Percentiles rank a stretch among this genome's conserved stretches.
Conservation (phyloP, 2,797 vertebrate genomes). For the Microcaecilia unicolor region DNA sequence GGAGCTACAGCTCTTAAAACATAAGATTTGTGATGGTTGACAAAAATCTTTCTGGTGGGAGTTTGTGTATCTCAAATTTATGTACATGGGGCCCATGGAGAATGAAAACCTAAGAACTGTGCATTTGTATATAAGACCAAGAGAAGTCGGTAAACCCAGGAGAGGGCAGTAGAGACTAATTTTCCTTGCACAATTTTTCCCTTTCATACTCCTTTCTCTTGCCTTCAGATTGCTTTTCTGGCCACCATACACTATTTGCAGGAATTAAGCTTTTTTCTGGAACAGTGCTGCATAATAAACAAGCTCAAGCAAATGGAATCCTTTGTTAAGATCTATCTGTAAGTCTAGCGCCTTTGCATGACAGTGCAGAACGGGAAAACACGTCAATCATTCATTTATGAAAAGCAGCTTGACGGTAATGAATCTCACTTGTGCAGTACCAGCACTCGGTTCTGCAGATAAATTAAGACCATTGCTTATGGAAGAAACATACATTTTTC, state of each 20-base stretch:
- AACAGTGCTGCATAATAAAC: slow-evolving; percentile 25
- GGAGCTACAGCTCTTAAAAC: too few species aligned
- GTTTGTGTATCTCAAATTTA: too few species aligned
- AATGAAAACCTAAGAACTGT: too few species aligned
- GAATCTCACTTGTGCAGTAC: slow-evolving; percentile 7
- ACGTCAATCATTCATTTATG: slow-evolving; percentile 13
- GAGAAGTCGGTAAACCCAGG: slow-evolving; percentile 25
- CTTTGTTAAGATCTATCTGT: slow-evolving; percentile 33
- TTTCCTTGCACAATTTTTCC: slow-evolving; percentile 13
- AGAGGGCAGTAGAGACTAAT: slow-evolving; percentile 53
- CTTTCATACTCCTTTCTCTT: slow-evolving; percentile 2
- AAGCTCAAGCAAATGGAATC: slow-evolving; percentile 38
- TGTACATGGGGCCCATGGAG: too few species aligned
- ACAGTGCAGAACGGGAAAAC: slow-evolving; percentile 17
- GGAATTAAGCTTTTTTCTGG: slow-evolving; percentile 33
- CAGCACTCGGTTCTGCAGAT: not conserved
- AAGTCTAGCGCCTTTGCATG: slow-evolving; percentile 14
- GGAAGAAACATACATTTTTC: slow-evolving; percentile 1
- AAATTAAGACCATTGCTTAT: slow-evolving; percentile 8
- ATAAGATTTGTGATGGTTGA: too few species aligned
- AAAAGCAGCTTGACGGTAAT: not conserved
- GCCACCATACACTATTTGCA: slow-evolving; percentile 25
- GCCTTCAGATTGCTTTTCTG: slow-evolving; percentile 9
- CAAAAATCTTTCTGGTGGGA: too few species aligned
- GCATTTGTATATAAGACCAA: not conserved